Evolutionary conservation across 2,888 invertebrate species (phyloP), one percentile per base, ranked within the genome.

Genomic region (Eremobia ochroleuca): DNA sequence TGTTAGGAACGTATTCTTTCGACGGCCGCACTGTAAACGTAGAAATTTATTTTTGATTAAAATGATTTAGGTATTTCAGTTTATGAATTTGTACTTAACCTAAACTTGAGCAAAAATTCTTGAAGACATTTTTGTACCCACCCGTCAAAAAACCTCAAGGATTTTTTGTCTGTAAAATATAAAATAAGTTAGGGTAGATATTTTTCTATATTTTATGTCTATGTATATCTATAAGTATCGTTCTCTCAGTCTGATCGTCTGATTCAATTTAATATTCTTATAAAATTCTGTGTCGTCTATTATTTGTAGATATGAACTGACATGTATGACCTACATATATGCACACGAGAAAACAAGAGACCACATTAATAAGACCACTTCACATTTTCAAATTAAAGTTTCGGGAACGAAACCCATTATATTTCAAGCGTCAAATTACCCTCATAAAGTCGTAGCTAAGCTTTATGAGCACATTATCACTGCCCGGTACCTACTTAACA

Each of bases 361-460:
- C 62, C 79, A 82, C 69, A 70, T 58, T 67, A 70, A 73, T 73
- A 34, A 49, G 2, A 70, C 61, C 40, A 76, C 37, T 70, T 77
- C 67, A 66, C 52, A 68, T 61, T 77, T 73, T 69, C 77, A 52
- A 73, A 73, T 72, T 69, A 77, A 82, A 85, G 61, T 83, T 77
- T 85, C 70, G 73, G 40, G 55, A 76, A 73, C 70, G 15, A 58
- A 76, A 65, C 46, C 66, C 66, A 76, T 73, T 76, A 76, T 65
- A 83, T 68, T 69, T 74, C 68, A 86, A 21, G 72, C 73, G 62
- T 77, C 77, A 77, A 85, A 82, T 82, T 72, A 68, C 68, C 18
- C 18, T 81, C 65, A 77, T 72, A 72, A 82, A 65, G 34, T 69
- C 52, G 11, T 21, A 61, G 46, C 37, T 55, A 61, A 77, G 64